Base-by-base conservation (phyloP, 2,797 vertebrate species). In the Sylvia borin region DNA sequence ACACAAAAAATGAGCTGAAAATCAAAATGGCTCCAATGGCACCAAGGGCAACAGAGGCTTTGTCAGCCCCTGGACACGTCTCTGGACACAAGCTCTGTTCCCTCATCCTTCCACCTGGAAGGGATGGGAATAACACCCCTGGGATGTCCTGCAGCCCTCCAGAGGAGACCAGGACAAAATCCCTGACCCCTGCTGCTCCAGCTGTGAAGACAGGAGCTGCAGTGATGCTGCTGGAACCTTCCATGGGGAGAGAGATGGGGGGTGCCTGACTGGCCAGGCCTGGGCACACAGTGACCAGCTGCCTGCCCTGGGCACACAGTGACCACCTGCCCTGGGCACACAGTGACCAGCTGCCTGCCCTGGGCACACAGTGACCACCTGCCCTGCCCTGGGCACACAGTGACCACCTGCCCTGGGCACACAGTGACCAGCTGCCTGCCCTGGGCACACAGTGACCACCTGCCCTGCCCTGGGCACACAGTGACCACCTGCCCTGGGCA, bases 1-100 rank as follows among this genome's bases (percentile, higher is more conserved):
- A 91, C 86, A 92, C 36, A 21, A 92, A 95, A 96, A 95, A 95
- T 90, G n/a, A 83, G 73, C 77, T 91, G 40, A 53, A 79, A 88
- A 97, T 93, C 88, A 89, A 90, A 97, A 83, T 60, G 95, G 93
- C 78, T 92, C 73, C 6, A 24, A 36, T 29, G 64, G 65, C 92
- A 90, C n/a, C 78, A 58, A 85, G 68, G 1, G 48, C 91, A 93
- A 27, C 40, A 36, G 90, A 77, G 74, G 57, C 80, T 53, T 64
- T 31, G 60, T 14, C 80, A 61, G 78, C 38, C 53, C 67, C 73
- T 10, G 67, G 51, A 65, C 27, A 1, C 15, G n/a, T 20, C 65
- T 43, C 50, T 20, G 58, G 72, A 62, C 42, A 5, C 34, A 11
- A 51, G 51, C 53, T 66, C 78, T 50, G 61, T 10, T 20, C 57